Evolutionary conservation across 92 coral and sea anemone genomes (phyloP), one percentile per base, ranked within the genome.

Genomic region (Palythoa grandis): DNA sequence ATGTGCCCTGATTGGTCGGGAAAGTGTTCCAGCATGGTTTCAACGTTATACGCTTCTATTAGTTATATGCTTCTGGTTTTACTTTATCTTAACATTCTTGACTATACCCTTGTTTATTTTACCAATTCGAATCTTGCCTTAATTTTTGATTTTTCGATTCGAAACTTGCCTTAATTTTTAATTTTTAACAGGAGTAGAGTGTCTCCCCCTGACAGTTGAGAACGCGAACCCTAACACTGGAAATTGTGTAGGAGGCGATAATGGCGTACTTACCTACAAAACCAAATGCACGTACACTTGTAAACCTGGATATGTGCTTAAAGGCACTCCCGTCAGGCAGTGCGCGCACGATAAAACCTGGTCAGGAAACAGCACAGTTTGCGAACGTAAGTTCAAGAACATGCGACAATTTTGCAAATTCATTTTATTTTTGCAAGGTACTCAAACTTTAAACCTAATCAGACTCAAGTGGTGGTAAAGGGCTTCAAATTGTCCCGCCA

Each of bases 331-430:
- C 72, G 93, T 78, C 78, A 94, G 98, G 73, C 80, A 78, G 37
- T 97, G 99, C 88, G 94, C 90, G 86, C 84, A 83, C 38, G 95
- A 97, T 88, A 88, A 87, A 87, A 85, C 93, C 14, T 97, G 99
- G 99, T 87, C 96, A 74, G 99, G 99, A 63, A 56, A 89, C 39
- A 65, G 40, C n/a, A 92, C 94, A 16, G 89, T 88, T 47, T 97
- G 99, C 74, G 95, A 95, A 92, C 92, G 99, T 97, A 92, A 91
- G 86, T 70, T 14, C 15, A 66, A 74, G 23, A 40, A 35, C 6
- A 15, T 48, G 37, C 57, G 0, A 16, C 22, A 43, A 22, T 7
- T 16, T 37, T 17, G 35, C 35, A 29, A 29, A 29, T 0, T 29
- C 35, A 29, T 29, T 29, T 29, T 29, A 29, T 29, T 29, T n/a